Percentiles rank a stretch among this genome's conserved stretches.
Conservation (phyloP, 2,113 vertebrate species). For the Gila orcuttii region DNA sequence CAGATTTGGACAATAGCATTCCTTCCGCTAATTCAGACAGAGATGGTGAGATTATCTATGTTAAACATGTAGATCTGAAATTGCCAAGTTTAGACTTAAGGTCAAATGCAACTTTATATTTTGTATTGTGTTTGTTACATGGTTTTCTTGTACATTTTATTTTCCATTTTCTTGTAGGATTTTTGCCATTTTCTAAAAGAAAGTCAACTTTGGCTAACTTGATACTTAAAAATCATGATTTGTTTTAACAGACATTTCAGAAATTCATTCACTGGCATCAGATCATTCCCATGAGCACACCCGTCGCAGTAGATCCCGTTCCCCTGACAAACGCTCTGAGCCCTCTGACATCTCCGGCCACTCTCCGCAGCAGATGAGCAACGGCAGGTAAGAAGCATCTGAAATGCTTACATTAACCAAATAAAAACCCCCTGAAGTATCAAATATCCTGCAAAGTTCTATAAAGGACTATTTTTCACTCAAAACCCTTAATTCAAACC, state of each 20-base stretch:
- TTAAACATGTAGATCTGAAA: neutral
- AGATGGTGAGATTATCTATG: constrained; percentile 83
- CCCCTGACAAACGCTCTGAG: constrained; percentile 91
- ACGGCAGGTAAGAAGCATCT: constrained; percentile 86
- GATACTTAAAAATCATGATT: constrained; percentile 40
- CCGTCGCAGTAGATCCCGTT: constrained; percentile 85
- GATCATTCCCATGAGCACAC: constrained; percentile 94
- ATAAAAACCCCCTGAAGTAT: neutral
- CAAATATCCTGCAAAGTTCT: neutral
- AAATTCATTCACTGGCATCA: constrained; percentile 98
- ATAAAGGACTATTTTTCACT: neutral
- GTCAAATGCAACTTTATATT: neutral
- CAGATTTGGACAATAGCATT: constrained; percentile 96
- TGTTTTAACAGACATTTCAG: constrained; percentile 94
- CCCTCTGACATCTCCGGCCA: constrained; percentile 89
- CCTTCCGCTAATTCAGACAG: constrained; percentile 94
- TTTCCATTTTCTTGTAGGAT: neutral
- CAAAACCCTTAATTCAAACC: neutral
- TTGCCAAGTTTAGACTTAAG: neutral
- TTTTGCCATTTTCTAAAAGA: neutral
- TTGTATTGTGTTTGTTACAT: neutral
- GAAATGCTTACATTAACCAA: neutral
- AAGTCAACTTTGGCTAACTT: neutral
- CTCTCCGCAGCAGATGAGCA: constrained; percentile 93
- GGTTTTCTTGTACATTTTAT: neutral